Conservation (phyloP, 2,888 invertebrate species). For the Candidula unifasciata region DNA sequence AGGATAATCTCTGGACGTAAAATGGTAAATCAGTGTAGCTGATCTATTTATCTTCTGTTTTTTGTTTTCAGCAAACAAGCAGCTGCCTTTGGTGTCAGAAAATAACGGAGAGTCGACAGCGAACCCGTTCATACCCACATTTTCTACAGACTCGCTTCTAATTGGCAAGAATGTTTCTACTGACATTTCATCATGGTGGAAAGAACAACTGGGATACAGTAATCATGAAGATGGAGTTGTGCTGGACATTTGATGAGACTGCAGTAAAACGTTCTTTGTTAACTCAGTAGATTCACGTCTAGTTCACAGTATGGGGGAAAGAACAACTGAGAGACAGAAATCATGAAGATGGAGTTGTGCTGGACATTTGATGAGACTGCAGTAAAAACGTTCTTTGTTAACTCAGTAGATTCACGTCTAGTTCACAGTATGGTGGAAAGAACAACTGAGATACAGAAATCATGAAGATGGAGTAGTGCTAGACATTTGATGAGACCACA, state of each 20-base stretch:
- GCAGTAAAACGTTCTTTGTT: no score
- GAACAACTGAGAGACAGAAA: constrained; percentile 58
- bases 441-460: no score
- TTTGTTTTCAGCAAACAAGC: constrained; percentile 61
- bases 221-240: constrained; percentile 49
- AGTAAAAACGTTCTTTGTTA: no score
- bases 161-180: constrained; percentile 67
- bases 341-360: constrained; percentile 45
- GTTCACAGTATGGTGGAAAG: no score
- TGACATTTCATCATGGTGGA: constrained; percentile 71
- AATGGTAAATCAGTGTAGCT: background rate
- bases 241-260: constrained; percentile 17
- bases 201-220: constrained; percentile 58
- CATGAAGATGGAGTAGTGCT: no score
- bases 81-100: constrained; percentile 65
- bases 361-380: constrained; percentile 12
- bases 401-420: no score
- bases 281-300: background rate
- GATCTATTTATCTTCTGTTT: background rate
- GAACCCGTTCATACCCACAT: constrained; percentile 55
- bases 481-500: no score
- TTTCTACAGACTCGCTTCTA: constrained; percentile 60
- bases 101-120: constrained; percentile 56
- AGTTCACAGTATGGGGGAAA: constrained; percentile 71
- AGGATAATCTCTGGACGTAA: background rate